These are phyloP conservation scores for Brachyrhaphis roseni DNA, from an alignment of 2,797 vertebrate species.

Conservation along the genomic window DNA sequence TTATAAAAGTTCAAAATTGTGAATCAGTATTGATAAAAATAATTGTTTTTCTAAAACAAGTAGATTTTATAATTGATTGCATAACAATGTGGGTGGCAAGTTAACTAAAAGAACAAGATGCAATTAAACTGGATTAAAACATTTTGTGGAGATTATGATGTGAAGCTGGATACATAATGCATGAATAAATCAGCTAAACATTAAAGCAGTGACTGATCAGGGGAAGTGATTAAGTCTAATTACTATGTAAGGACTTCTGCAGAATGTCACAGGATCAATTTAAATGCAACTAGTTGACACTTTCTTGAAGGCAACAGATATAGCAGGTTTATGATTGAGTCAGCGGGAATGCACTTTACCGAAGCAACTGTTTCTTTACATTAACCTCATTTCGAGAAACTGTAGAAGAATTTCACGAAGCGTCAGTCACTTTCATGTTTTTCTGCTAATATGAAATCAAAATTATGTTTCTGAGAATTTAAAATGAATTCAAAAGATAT, in stretches of 20 bases:
- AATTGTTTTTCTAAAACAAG: not conserved
- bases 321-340: not conserved
- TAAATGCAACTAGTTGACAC: not conserved
- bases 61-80: not conserved
- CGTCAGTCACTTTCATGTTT: not conserved
- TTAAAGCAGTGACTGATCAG: not conserved
- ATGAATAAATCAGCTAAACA: not conserved
- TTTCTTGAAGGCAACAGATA: not conserved
- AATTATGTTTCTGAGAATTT: not conserved
- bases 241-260: not conserved
- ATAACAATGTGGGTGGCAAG: not conserved
- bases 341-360: not conserved
- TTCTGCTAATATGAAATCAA: not conserved
- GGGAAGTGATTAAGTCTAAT: not conserved
- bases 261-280: not conserved
- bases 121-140: not conserved
- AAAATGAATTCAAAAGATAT: not conserved
- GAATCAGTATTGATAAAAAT: not conserved
- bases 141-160: not conserved
- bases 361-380: not conserved
- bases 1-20: not conserved
- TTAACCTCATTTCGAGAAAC: not conserved
- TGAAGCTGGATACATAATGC: not conserved
- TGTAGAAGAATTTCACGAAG: not conserved
- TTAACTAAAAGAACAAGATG: not conserved